Base-by-base conservation (phyloP, 2,113 vertebrate species). In the Furnarius figulus region DNA sequence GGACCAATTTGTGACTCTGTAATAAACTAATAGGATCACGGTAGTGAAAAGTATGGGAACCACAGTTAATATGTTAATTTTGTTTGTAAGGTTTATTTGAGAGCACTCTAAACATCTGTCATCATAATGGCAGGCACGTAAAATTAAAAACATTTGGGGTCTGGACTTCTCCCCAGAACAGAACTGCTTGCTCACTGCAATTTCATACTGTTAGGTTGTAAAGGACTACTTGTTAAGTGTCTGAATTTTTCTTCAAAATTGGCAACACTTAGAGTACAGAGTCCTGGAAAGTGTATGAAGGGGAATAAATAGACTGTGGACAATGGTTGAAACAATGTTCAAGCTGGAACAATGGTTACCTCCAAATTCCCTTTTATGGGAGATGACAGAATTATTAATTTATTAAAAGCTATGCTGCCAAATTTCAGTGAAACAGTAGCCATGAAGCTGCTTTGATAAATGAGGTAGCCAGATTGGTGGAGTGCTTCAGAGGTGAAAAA, bases 341-440 rank as follows among this genome's bases (percentile, higher is more conserved):
- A 39, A 67, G 17, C 18, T 90, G 49, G 12, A 90, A 49, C 33
- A 77, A 33, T 39, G 7, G 33, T 80, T 61, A 37, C 40, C 58
- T 90, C 46, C 12, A 12, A 37, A 49, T 70, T 88, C 59, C 37
- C 37, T 86, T 66, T 84, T 55, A 56, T 30, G 30, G 33, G 17
- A 73, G 49, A 56, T 88, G 56, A 86, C 33, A 92, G 62, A 76
- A 71, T 89, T 92, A 71, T 56, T 84, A 81, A 91, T 94, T 94
- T 93, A 68, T 42, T 56, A 50, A 91, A 88, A 86, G 31, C 56
- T 71, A 5, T 31, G 37, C 55, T 81, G 75, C 40, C 65, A 81
- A 86, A 83, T 83, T 79, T 58, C 89, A 59, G 44, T 33, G 56
- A 83, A 85, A 76, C 27, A 52, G 17, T 70, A 55, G 85, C 50